Percentiles rank a stretch among this genome's conserved stretches.
Evolutionary conservation across 2,113 vertebrate species (phyloP).

Genomic region (Acinonyx jubatus): DNA sequence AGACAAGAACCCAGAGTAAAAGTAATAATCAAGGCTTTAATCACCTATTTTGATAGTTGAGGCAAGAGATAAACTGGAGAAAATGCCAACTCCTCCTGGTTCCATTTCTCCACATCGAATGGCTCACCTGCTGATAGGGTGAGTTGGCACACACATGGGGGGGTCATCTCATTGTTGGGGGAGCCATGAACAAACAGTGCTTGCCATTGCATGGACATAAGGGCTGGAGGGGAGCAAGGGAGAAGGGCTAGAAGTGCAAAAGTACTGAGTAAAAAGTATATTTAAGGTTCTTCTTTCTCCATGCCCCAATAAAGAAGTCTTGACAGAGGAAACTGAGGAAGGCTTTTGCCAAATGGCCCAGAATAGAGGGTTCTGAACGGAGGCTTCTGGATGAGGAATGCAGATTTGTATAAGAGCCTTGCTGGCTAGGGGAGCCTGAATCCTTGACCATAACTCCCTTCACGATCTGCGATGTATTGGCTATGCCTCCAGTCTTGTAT

Average conservation of each 20-base stretch:
- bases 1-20: not conserved
- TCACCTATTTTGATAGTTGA: not conserved
- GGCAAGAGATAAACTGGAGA: not conserved
- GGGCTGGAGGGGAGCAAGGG: not conserved
- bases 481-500: not conserved
- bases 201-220: not conserved
- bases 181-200: not conserved
- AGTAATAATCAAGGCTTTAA: not conserved
- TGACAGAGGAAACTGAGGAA: not conserved
- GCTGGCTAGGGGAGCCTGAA: not conserved
- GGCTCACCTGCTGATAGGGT: not conserved
- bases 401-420: not conserved
- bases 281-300: not conserved
- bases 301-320: not conserved
- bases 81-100: not conserved
- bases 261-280: not conserved
- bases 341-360: not conserved
- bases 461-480: not conserved
- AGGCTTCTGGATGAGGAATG: not conserved
- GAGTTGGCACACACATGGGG: not conserved
- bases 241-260: not conserved
- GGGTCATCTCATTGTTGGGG: fast-evolving
- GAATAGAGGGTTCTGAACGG: not conserved
- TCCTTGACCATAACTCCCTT: not conserved
- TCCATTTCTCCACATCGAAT: not conserved